phyloP scores from a whole-genome alignment of 2,113 vertebrate species.

The Cariama cristata region DNA sequence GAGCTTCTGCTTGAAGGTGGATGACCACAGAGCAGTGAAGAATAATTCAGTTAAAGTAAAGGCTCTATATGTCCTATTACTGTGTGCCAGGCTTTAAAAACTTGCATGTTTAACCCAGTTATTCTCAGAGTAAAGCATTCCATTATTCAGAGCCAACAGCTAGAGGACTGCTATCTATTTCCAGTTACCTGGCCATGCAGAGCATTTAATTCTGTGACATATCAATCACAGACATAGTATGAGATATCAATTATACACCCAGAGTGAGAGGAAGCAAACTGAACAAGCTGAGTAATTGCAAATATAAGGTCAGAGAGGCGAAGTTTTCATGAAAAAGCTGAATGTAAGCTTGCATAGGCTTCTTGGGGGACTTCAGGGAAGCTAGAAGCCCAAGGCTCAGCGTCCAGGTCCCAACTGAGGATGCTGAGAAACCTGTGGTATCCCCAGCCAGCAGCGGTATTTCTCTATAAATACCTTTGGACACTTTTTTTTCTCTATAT shows the following conservation, averaged over 20 bases:
- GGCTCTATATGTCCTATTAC: background rate
- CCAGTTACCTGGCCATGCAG: background rate
- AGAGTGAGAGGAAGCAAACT: background rate
- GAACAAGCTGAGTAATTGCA: accelerated
- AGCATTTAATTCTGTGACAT: background rate
- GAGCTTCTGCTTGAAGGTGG: background rate
- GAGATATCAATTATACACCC: background rate
- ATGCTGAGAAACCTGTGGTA: background rate
- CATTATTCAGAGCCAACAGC: background rate
- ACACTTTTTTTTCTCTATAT: accelerated
- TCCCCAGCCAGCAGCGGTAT: background rate
- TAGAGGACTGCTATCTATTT: background rate
- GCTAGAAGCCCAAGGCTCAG: background rate
- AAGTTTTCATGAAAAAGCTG: background rate
- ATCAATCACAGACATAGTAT: background rate
- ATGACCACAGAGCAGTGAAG: background rate
- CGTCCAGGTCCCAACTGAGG: background rate
- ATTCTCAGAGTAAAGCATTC: background rate
- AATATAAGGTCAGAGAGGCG: background rate
- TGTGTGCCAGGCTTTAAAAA: background rate
- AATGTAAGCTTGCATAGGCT: background rate
- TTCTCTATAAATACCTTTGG: background rate
- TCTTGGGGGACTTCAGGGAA: background rate
- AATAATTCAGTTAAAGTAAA: background rate
- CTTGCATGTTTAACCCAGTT: background rate